A percentile compares a stretch with the other conserved stretches of the same genome.
These are phyloP conservation scores for Pachyrhynchus sulphureomaculatus DNA, from an alignment of 1,140 invertebrate genomes.

Conservation along the genomic window DNA sequence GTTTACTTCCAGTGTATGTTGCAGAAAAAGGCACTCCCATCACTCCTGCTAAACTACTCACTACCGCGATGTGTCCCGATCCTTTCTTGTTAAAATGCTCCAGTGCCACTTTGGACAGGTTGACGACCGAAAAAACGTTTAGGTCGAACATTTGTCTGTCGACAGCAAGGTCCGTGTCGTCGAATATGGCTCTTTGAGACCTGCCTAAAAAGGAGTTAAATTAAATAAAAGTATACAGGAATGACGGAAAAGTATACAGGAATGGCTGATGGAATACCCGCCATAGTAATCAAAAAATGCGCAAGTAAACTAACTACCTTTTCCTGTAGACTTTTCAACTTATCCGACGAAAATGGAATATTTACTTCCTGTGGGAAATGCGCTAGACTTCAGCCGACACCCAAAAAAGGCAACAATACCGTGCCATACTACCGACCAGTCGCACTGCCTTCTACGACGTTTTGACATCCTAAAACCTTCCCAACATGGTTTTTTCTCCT, in stretches of 20 bases:
- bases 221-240: too few relatives aligned
- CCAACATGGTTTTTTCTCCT: too few relatives aligned
- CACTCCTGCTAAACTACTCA: constrained; percentile 72
- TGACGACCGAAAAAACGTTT: constrained; percentile 77
- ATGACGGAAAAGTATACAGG: neutral
- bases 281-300: too few relatives aligned
- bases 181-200: constrained; percentile 76
- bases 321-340: too few relatives aligned
- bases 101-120: constrained; percentile 68
- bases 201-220: constrained; percentile 46
- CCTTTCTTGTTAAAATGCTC: constrained; percentile 64
- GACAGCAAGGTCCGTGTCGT: constrained; percentile 72
- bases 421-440: too few relatives aligned
- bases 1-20: constrained; percentile 78
- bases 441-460: too few relatives aligned
- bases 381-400: too few relatives aligned
- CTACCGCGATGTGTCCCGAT: constrained; percentile 70
- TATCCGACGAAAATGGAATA: too few relatives aligned
- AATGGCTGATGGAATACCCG: neutral
- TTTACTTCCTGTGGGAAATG: too few relatives aligned
- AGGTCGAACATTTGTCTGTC: constrained; percentile 79
- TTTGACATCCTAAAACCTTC: too few relatives aligned
- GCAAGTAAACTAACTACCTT: too few relatives aligned
- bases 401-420: too few relatives aligned
- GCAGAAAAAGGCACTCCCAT: constrained; percentile 70